These are phyloP conservation scores for Spodoptera litura DNA, from an alignment of 1,140 invertebrate genomes.

Conservation along the genomic window DNA sequence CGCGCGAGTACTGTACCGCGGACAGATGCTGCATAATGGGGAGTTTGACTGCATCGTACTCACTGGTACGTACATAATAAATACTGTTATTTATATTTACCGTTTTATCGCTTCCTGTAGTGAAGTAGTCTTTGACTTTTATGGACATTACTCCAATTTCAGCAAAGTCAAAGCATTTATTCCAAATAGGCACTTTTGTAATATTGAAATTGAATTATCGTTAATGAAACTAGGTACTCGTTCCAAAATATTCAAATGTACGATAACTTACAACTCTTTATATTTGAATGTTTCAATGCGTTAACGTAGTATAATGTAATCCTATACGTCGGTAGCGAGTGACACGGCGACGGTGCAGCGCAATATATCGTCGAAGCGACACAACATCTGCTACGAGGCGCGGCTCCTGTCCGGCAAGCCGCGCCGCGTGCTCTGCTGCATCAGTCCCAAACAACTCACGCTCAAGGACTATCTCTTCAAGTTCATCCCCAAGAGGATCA, in stretches of 20 bases:
- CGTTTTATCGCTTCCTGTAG: no score
- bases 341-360: slow-evolving; percentile 95
- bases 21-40: slow-evolving; percentile 93
- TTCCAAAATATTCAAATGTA: no score
- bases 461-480: slow-evolving; percentile 97
- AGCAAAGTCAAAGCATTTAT: no score
- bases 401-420: slow-evolving; percentile 90
- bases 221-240: no score
- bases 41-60: slow-evolving; percentile 97
- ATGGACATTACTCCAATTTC: no score
- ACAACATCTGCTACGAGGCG: slow-evolving; percentile 95
- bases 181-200: no score
- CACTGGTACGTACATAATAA: slow-evolving; percentile 88
- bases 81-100: not conserved
- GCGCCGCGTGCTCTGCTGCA: slow-evolving; percentile 95
- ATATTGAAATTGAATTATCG: no score
- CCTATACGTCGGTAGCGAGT: slow-evolving; percentile 86
- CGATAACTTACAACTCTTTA: no score
- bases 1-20: slow-evolving; percentile 93
- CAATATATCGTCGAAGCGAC: slow-evolving; percentile 93
- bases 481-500: slow-evolving; percentile 96
- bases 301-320: not conserved
- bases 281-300: not conserved
- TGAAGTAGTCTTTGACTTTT: no score
- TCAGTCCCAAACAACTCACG: slow-evolving; percentile 93